phyloP scores from a whole-genome alignment of 2,797 vertebrate genomes.

The Lerista edwardsae region DNA sequence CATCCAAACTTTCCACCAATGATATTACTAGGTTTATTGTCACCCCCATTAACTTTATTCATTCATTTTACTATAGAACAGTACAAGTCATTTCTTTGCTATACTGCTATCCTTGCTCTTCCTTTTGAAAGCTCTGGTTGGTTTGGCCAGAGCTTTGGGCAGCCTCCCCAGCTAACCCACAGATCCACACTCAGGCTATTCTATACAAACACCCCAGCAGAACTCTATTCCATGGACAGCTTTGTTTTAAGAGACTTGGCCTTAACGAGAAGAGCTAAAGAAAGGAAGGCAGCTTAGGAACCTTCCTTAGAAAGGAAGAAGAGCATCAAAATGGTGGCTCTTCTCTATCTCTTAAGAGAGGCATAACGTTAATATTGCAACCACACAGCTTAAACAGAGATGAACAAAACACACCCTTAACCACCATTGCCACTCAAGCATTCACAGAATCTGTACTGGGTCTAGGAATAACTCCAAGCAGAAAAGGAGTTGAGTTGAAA shows the following conservation, averaged over 20 bases:
- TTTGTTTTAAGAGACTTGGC: background rate
- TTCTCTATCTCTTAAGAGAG: background rate
- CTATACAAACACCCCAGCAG: no score
- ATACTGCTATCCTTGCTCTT: background rate
- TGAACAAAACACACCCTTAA: background rate
- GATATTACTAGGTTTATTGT: no score
- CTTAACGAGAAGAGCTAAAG: background rate
- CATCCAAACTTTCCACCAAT: no score
- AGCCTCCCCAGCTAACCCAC: no score
- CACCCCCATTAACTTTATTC: no score
- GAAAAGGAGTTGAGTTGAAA: no score
- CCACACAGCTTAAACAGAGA: background rate
- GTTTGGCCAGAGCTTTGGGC: background rate
- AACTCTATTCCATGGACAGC: background rate
- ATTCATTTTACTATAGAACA: no score
- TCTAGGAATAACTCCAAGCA: no score
- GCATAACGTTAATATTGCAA: background rate
- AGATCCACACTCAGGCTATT: background rate
- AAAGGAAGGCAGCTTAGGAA: no score
- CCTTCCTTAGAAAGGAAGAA: background rate
- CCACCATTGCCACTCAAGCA: no score
- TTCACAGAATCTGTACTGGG: no score
- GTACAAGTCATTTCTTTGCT: background rate
- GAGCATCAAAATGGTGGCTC: background rate
- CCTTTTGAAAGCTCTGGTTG: background rate